Conservation (phyloP, 2,113 vertebrate species). For the Addax nasomaculatus region DNA sequence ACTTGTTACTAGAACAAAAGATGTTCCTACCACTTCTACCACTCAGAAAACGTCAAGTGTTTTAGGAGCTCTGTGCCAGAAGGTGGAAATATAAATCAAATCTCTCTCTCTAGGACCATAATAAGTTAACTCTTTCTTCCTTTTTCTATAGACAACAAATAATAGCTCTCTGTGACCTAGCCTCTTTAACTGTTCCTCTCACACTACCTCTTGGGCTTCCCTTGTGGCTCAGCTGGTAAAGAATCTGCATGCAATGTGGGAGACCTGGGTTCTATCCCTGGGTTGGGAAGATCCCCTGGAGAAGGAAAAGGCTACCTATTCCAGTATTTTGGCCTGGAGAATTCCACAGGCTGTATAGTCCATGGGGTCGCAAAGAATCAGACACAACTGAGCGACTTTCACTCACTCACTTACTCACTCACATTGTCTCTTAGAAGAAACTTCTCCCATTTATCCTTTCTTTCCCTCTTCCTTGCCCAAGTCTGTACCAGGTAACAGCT, state of each 20-base stretch:
- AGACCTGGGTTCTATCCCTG: background rate
- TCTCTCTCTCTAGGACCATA: background rate
- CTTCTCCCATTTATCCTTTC: background rate
- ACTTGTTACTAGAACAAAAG: background rate
- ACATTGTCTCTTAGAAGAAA: background rate
- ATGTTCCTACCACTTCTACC: background rate
- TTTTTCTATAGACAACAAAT: background rate
- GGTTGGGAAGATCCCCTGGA: background rate
- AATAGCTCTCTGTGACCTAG: background rate
- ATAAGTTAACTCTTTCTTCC: background rate
- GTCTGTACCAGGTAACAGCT: background rate
- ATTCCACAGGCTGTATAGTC: background rate
- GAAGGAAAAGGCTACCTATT: background rate
- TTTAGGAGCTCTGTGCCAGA: background rate
- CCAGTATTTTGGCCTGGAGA: background rate
- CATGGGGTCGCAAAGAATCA: background rate
- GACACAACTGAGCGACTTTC: background rate
- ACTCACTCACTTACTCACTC: background rate
- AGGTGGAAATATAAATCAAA: background rate
- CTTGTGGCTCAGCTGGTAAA: background rate
- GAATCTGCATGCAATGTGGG: background rate
- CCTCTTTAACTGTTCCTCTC: background rate
- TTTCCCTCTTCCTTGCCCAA: background rate
- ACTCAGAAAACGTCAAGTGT: background rate
- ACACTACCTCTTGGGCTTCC: background rate